Conservation (phyloP, 53 echinoderm and acorn worm genomes). For the Luidia sarsii region DNA sequence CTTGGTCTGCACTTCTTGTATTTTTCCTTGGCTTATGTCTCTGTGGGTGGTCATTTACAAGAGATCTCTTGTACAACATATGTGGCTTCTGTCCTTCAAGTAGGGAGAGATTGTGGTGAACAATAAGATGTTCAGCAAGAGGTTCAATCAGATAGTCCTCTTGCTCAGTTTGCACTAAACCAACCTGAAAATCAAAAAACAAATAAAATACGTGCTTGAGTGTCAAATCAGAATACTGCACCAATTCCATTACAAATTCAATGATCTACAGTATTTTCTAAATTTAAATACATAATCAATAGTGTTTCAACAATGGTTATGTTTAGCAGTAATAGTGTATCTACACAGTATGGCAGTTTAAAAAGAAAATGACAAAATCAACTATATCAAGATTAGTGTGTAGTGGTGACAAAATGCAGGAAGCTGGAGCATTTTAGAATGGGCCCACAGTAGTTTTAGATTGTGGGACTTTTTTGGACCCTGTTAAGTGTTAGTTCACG, state of each 20-base stretch:
- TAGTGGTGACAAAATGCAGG: too few species aligned
- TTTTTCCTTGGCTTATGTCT: slow-evolving; percentile 14
- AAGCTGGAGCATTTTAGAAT: too few species aligned
- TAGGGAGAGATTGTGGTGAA: slow-evolving; percentile 43
- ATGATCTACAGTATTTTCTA: too few species aligned
- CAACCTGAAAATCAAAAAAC: slow-evolving; percentile 65
- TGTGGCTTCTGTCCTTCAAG: slow-evolving; percentile 61
- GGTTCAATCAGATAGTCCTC: slow-evolving; percentile 93
- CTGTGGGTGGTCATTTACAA: slow-evolving; percentile 2
- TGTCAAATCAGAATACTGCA: background rate
- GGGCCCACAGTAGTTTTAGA: too few species aligned
- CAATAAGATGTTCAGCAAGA: slow-evolving; percentile 63
- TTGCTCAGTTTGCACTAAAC: slow-evolving; percentile 69
- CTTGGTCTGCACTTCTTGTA: background rate
- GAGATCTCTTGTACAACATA: slow-evolving; percentile 83
- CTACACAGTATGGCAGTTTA: too few species aligned
- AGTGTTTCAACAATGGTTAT: too few species aligned
- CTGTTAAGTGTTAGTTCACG: too few species aligned
- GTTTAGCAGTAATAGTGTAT: too few species aligned
- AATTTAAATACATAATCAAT: too few species aligned
- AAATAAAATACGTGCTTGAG: background rate
- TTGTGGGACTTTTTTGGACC: too few species aligned
- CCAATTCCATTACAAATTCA: background rate
- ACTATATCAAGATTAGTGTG: too few species aligned
- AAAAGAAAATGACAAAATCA: too few species aligned